A percentile compares a stretch with the other conserved stretches of the same genome.
phyloP scores from a whole-genome alignment of 2,797 vertebrate genomes.

The Manis pentadactyla region DNA sequence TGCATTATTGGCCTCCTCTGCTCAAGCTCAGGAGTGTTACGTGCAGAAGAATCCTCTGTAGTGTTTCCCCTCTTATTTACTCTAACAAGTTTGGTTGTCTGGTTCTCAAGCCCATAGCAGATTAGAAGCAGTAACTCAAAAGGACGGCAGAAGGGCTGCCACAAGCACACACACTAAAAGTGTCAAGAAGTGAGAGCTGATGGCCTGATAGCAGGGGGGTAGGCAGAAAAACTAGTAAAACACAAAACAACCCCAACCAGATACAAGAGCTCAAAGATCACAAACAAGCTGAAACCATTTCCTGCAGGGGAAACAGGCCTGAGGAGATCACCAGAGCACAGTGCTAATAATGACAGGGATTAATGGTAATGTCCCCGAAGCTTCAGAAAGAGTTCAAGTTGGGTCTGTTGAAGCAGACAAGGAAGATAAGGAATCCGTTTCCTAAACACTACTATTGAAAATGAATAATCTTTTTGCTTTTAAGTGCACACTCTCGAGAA shows the following conservation, averaged over 20 bases:
- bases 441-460: constrained; percentile 31
- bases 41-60: not conserved
- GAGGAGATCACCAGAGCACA: not conserved
- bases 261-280: constrained; percentile 53
- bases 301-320: not conserved
- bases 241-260: constrained; percentile 58
- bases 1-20: not conserved
- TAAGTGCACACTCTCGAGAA: not conserved
- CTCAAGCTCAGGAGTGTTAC: not conserved
- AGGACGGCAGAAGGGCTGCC: constrained; percentile 70
- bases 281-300: constrained; percentile 5
- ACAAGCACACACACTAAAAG: constrained; percentile 78
- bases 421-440: constrained; percentile 37
- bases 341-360: not conserved
- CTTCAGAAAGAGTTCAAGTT: constrained; percentile 11
- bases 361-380: not conserved
- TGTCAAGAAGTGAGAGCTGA: constrained; percentile 81
- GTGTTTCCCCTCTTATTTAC: constrained; percentile 11
- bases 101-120: constrained; percentile 73
- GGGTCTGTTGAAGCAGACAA: not conserved
- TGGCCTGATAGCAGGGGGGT: constrained; percentile 67
- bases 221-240: constrained; percentile 75
- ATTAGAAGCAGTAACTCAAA: constrained; percentile 80
- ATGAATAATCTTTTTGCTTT: not conserved
- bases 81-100: constrained; percentile 72